Evolutionary conservation across 2,888 invertebrate genomes (phyloP).

Genomic region (Lacanobia oleracea): DNA sequence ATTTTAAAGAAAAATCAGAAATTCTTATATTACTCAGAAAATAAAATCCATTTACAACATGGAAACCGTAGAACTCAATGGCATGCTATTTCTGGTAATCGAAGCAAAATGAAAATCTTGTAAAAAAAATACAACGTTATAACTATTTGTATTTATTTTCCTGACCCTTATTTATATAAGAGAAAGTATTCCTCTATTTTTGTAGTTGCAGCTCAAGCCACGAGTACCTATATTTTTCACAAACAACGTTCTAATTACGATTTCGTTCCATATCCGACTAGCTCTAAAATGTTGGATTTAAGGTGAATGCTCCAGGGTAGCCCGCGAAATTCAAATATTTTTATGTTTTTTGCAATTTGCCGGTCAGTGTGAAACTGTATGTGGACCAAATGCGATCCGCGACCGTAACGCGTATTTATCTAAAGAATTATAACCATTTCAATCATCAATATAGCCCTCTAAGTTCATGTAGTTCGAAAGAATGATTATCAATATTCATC

Average conservation of each 20-base stretch:
- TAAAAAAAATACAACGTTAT: not conserved
- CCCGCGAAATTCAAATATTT: too few relatives aligned
- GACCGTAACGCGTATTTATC: too few relatives aligned
- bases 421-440: too few relatives aligned
- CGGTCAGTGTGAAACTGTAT: too few relatives aligned
- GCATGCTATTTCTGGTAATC: not conserved
- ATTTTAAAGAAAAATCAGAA: constrained; percentile 10
- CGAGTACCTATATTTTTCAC: not conserved
- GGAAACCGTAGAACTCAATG: constrained; percentile 3
- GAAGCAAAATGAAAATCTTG: constrained; percentile 4
- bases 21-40: not conserved
- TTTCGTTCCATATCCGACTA: constrained; percentile 12
- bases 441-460: too few relatives aligned
- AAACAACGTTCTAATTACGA: constrained; percentile 11
- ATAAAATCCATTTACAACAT: constrained; percentile 14
- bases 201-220: not conserved
- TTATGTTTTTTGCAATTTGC: too few relatives aligned
- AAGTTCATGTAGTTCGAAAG: too few relatives aligned
- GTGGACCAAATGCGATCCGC: too few relatives aligned
- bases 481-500: too few relatives aligned
- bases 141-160: not conserved
- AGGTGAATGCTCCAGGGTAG: too few relatives aligned
- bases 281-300: constrained; percentile 20
- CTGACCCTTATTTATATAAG: not conserved
- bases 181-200: not conserved